Conservation (phyloP, 2,113 vertebrate genomes). For the Dipodomys stephensi region DNA sequence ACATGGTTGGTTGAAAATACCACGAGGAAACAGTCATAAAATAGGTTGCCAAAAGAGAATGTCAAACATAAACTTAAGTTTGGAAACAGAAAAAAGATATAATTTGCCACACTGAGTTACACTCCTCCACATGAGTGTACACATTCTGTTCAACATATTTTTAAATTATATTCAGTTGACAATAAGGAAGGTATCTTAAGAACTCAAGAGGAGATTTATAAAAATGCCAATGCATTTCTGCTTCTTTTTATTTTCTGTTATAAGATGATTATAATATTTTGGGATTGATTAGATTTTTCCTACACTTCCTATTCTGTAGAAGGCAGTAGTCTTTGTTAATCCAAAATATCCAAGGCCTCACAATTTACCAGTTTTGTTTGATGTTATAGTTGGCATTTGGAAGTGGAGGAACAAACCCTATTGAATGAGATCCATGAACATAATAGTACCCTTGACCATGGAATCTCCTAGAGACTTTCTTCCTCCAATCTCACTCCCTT, state of each 20-base stretch:
- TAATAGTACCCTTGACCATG: too few species aligned
- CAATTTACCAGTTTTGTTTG: neutral
- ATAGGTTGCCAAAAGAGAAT: neutral
- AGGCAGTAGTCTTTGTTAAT: neutral
- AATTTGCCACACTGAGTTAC: neutral
- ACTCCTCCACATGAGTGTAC: neutral
- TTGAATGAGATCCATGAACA: too few species aligned
- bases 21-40: neutral
- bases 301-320: neutral
- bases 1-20: neutral
- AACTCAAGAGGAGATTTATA: neutral
- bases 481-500: too few species aligned
- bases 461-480: too few species aligned
- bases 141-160: neutral
- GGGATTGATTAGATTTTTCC: neutral
- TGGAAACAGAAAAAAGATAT: neutral
- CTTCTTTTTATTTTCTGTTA: neutral
- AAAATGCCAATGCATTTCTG: neutral
- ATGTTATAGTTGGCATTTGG: too few species aligned
- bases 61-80: constrained; percentile 20
- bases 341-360: neutral
- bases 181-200: neutral
- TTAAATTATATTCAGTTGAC: neutral
- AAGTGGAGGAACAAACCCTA: too few species aligned
- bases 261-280: neutral